Percentiles rank a stretch among this genome's conserved stretches.
Evolutionary conservation across 64 coral and sea anemone species (phyloP).

Genomic region (Montipora capricornis): DNA sequence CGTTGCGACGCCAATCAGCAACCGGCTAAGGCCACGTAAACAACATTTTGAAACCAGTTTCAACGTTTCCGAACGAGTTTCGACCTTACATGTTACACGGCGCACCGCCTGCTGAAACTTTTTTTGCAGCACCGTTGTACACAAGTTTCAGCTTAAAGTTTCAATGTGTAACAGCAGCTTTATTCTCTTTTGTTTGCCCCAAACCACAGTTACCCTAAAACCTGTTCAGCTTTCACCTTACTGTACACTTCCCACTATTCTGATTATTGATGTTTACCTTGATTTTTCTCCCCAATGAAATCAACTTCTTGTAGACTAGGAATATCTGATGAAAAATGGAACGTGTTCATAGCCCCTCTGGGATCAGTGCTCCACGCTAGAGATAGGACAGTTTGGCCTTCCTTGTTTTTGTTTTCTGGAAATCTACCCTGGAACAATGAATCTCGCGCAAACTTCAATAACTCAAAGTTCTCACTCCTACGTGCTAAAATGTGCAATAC

Average conservation of each 20-base stretch:
- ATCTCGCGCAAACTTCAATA: neutral
- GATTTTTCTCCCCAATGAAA: neutral
- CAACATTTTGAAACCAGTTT: too few relatives aligned
- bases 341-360: neutral
- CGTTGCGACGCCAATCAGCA: too few relatives aligned
- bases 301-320: neutral
- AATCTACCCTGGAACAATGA: neutral
- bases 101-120: too few relatives aligned
- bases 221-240: too few relatives aligned
- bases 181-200: too few relatives aligned
- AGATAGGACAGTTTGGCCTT: constrained; percentile 2
- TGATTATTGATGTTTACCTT: neutral
- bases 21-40: too few relatives aligned
- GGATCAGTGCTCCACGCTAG: neutral
- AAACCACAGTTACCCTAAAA: too few relatives aligned
- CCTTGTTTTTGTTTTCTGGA: neutral
- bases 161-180: too few relatives aligned
- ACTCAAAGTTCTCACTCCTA: neutral
- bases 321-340: neutral
- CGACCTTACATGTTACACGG: too few relatives aligned
- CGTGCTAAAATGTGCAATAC: neutral
- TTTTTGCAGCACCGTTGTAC: too few relatives aligned
- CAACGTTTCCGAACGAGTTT: too few relatives aligned
- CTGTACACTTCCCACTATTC: neutral
- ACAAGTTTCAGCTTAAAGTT: too few relatives aligned